Conservation (phyloP, 2,113 vertebrate species). For the Grantiella picta region DNA sequence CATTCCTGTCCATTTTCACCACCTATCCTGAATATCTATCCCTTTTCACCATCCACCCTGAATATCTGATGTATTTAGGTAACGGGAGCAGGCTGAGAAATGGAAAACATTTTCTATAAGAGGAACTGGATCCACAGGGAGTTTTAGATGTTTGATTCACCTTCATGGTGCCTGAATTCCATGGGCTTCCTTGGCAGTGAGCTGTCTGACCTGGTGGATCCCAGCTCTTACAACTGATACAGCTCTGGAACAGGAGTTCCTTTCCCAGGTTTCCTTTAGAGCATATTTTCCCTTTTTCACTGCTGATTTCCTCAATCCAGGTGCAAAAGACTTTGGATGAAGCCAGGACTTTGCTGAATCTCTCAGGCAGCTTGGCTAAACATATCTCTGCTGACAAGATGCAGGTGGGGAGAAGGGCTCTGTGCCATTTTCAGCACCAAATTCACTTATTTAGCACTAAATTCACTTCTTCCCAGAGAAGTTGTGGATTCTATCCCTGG, state of each 20-base stretch:
- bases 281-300: neutral
- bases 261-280: neutral
- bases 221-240: neutral
- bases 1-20: neutral
- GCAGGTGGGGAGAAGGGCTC: neutral
- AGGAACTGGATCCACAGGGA: fast-evolving
- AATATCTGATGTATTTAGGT: neutral
- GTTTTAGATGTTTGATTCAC: neutral
- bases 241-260: neutral
- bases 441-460: neutral
- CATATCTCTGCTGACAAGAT: neutral
- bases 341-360: neutral
- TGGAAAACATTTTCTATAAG: neutral
- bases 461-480: neutral
- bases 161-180: neutral
- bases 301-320: neutral
- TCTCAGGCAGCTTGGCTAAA: too few species aligned
- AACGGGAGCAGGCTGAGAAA: neutral
- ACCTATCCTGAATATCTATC: neutral
- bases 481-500: neutral
- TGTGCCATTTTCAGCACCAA: neutral
- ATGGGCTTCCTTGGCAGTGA: neutral
- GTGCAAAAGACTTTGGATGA: neutral
- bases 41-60: neutral
- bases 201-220: neutral